A percentile compares a stretch with the other conserved stretches of the same genome.
Conservation (phyloP, 1,140 invertebrate genomes). For the Scylla paramamosain region DNA sequence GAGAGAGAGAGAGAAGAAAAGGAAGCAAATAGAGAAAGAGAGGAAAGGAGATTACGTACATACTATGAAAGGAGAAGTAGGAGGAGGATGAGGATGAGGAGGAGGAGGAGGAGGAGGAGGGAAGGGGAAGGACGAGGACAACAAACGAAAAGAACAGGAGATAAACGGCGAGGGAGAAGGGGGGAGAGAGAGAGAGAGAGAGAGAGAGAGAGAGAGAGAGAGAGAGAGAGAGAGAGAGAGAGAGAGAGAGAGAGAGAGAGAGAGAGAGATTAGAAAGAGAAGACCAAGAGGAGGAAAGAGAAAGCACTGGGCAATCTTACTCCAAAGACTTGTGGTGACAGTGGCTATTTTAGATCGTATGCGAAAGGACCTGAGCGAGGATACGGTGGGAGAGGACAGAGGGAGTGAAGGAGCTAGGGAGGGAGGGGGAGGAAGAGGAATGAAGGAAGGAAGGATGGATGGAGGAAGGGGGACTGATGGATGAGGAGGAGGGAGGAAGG, state of each 20-base stretch:
- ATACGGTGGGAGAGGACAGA: neutral
- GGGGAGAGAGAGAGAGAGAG: neutral
- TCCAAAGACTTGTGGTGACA: too few relatives aligned
- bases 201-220: neutral
- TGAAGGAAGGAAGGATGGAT: neutral
- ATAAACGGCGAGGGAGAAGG: neutral
- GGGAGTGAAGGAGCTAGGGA: neutral
- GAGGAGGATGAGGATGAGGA: too few relatives aligned
- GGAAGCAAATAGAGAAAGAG: neutral
- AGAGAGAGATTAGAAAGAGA: neutral
- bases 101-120: too few relatives aligned
- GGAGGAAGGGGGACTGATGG: too few relatives aligned
- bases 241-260: slow-evolving; percentile 13
- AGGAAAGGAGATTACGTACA: neutral
- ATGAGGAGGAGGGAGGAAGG: too few relatives aligned
- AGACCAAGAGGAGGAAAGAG: too few relatives aligned
- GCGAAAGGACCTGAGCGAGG: too few relatives aligned
- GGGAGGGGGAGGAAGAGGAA: neutral
- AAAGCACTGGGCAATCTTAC: too few relatives aligned
- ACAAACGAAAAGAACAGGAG: neutral
- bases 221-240: neutral
- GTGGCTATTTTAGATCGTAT: too few relatives aligned
- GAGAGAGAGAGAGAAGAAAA: neutral
- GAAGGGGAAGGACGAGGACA: neutral
- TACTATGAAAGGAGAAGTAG: neutral